Conservation (phyloP, 2,113 vertebrate species). For the Lamprotornis superbus region DNA sequence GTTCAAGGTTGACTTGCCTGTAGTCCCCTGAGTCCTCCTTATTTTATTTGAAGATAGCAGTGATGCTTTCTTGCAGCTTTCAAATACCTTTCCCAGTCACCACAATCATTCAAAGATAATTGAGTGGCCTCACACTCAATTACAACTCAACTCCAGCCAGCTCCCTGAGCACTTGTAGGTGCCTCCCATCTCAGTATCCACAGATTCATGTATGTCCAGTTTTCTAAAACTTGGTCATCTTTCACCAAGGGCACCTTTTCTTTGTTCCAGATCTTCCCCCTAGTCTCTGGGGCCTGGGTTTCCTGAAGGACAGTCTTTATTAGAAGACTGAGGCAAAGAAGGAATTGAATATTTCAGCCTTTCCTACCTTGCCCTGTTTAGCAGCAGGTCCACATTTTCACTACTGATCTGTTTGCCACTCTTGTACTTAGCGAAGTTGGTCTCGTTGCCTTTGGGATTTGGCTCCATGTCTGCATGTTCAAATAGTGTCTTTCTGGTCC, state of each 20-base stretch:
- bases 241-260: neutral
- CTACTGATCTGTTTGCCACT: neutral
- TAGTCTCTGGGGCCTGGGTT: neutral
- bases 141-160: neutral
- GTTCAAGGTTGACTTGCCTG: neutral
- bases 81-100: neutral
- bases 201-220: neutral
- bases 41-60: neutral
- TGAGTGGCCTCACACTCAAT: neutral
- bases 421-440: neutral
- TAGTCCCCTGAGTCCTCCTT: neutral
- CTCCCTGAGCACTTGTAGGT: neutral
- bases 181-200: neutral
- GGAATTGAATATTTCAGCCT: neutral
- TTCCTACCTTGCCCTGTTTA: neutral
- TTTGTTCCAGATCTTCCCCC: neutral
- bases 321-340: neutral
- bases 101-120: neutral
- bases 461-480: neutral
- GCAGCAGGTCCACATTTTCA: neutral
- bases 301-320: neutral
- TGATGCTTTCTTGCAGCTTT: neutral
- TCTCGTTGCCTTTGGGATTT: neutral
- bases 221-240: neutral
- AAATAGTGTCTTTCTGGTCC: neutral